Percentiles rank a stretch among this genome's conserved stretches.
phyloP scores from a whole-genome alignment of 2,888 invertebrate species.

The Ochlodes sylvanus region DNA sequence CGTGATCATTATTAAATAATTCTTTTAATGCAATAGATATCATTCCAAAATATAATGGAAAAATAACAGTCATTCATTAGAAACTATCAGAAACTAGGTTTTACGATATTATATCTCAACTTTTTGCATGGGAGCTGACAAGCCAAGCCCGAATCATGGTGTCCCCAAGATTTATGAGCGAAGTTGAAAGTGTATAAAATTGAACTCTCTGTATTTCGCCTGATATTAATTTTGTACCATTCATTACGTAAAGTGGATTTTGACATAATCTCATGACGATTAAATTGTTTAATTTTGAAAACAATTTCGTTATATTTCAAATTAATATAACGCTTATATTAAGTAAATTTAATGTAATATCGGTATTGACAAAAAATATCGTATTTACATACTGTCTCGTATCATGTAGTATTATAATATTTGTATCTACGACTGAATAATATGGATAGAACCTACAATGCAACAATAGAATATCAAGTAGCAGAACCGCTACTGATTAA shows the following conservation, averaged over 20 bases:
- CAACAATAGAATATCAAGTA: not conserved
- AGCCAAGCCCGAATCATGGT: constrained; percentile 62
- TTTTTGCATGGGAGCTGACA: constrained; percentile 63
- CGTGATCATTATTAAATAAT: too few relatives aligned
- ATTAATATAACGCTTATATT: too few relatives aligned
- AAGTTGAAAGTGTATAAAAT: constrained; percentile 77
- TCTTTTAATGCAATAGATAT: too few relatives aligned
- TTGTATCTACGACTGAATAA: too few relatives aligned
- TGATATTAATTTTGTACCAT: constrained; percentile 68
- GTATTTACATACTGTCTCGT: too few relatives aligned
- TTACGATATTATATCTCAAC: constrained; percentile 46
- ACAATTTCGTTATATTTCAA: not conserved
- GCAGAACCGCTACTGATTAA: not conserved
- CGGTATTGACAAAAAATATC: too few relatives aligned
- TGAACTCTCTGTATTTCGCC: constrained; percentile 66
- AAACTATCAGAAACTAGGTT: not conserved
- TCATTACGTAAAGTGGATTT: constrained; percentile 54
- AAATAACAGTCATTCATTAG: too few relatives aligned
- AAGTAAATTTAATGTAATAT: too few relatives aligned
- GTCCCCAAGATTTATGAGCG: constrained; percentile 67
- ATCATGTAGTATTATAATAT: too few relatives aligned
- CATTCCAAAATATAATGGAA: too few relatives aligned
- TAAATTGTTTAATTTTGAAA: constrained; percentile 12
- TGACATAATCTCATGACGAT: constrained; percentile 24
- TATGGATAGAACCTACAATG: not conserved